A percentile compares a stretch with the other conserved stretches of the same genome.
Evolutionary conservation across 37 sponge, comb jelly and placozoan genomes (phyloP).

Genomic region (Ephydatia muelleri): DNA sequence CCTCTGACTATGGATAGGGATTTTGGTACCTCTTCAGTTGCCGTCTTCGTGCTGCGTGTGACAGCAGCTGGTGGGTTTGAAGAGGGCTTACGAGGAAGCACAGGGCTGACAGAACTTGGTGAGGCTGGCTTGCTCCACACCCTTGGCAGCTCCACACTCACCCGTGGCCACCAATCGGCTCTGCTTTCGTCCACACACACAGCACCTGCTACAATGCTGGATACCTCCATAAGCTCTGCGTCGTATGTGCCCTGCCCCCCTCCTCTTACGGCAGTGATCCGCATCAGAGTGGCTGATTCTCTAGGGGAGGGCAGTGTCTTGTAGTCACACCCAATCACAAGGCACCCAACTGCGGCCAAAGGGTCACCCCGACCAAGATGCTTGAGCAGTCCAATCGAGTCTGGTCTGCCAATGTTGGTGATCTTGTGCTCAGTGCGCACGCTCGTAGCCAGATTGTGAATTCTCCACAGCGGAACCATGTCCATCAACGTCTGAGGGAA

Average conservation of each 20-base stretch:
- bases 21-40: no score
- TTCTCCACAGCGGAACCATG: slow-evolving; percentile 18
- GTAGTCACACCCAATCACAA: slow-evolving; percentile 33
- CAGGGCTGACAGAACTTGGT: not conserved
- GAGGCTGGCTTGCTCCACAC: slow-evolving; percentile 11
- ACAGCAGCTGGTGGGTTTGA: no score
- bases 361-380: slow-evolving; percentile 25
- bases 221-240: slow-evolving; percentile 21
- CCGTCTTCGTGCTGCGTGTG: no score
- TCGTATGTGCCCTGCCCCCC: slow-evolving; percentile 19
- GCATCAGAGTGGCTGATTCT: slow-evolving; percentile 30
- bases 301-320: not conserved
- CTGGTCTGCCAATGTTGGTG: slow-evolving; percentile 25
- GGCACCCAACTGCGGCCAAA: slow-evolving; percentile 12
- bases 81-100: no score
- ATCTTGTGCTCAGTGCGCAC: not conserved
- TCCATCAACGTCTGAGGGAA: slow-evolving; percentile 22
- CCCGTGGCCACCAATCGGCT: slow-evolving; percentile 24
- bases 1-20: no score
- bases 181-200: not conserved
- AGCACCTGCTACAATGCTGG: slow-evolving; percentile 10
- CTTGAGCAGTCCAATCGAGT: slow-evolving; percentile 12
- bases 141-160: slow-evolving; percentile 18
- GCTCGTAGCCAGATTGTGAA: slow-evolving; percentile 11
- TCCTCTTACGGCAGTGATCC: slow-evolving; percentile 4